A percentile compares a stretch with the other conserved stretches of the same genome.
These are phyloP conservation scores for Nycticebus coucang DNA, from an alignment of 2,113 vertebrate genomes.

Conservation along the genomic window DNA sequence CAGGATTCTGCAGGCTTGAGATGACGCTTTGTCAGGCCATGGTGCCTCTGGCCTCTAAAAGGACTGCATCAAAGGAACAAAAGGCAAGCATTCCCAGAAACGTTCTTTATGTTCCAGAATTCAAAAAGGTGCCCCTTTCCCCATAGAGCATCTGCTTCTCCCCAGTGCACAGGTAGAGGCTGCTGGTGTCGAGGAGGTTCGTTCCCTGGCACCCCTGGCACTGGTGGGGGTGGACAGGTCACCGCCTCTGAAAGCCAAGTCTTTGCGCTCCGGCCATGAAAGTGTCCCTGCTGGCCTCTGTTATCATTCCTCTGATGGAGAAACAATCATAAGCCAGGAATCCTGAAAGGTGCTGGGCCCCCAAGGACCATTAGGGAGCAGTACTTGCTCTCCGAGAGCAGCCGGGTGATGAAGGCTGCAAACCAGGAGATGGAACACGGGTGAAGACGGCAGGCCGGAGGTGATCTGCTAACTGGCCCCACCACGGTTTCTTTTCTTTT, in stretches of 20 bases:
- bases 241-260: background rate
- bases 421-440: background rate
- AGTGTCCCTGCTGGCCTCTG: background rate
- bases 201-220: too few species aligned
- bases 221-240: background rate
- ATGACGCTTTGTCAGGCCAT: background rate
- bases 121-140: background rate
- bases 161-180: background rate
- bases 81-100: background rate
- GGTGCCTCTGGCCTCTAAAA: background rate
- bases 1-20: background rate
- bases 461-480: background rate
- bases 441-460: too few species aligned
- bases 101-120: background rate
- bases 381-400: background rate
- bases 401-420: background rate
- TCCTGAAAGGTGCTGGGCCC: background rate
- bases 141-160: background rate
- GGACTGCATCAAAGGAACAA: background rate
- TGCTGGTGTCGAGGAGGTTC: too few species aligned
- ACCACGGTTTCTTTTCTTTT: background rate
- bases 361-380: background rate
- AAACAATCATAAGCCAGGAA: background rate
- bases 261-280: background rate
- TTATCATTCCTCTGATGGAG: background rate